phyloP scores from a whole-genome alignment of 2,797 vertebrate genomes.

The Chrysocyon brachyurus region DNA sequence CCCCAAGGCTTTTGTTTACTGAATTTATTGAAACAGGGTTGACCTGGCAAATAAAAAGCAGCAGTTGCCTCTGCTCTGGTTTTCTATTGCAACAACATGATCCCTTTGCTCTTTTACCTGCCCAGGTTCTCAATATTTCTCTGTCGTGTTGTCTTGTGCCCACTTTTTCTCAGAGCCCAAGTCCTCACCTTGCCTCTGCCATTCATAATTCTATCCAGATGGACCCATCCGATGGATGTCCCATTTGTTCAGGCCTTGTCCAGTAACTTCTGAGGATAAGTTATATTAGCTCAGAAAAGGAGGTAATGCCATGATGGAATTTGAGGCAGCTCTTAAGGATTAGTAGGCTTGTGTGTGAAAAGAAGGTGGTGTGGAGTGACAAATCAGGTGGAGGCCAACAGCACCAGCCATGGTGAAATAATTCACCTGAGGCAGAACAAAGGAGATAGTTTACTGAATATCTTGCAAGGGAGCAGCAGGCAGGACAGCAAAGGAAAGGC shows the following conservation, averaged over 20 bases:
- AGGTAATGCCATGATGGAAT: background rate
- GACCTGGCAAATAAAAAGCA: background rate
- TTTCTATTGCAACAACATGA: rapidly evolving
- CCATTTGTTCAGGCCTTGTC: background rate
- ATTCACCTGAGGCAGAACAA: background rate
- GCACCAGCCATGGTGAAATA: background rate
- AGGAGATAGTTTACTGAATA: background rate
- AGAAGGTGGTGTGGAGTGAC: background rate
- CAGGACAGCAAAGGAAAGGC: background rate
- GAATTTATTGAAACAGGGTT: background rate
- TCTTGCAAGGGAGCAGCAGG: background rate
- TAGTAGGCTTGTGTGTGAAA: background rate
- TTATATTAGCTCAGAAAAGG: background rate
- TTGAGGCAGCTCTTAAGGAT: background rate
- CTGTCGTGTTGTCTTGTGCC: background rate
- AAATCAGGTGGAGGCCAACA: background rate
- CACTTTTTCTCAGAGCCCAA: background rate
- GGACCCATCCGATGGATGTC: background rate
- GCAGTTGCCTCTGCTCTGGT: background rate
- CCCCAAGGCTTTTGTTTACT: background rate
- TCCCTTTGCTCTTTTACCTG: background rate
- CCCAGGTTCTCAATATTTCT: background rate
- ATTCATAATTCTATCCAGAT: background rate
- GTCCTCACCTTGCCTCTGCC: background rate
- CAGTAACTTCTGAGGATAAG: background rate